A percentile compares a stretch with the other conserved stretches of the same genome.
Conservation (phyloP, 2,113 vertebrate species). For the Sinocyclocheilus anshuiensis region DNA sequence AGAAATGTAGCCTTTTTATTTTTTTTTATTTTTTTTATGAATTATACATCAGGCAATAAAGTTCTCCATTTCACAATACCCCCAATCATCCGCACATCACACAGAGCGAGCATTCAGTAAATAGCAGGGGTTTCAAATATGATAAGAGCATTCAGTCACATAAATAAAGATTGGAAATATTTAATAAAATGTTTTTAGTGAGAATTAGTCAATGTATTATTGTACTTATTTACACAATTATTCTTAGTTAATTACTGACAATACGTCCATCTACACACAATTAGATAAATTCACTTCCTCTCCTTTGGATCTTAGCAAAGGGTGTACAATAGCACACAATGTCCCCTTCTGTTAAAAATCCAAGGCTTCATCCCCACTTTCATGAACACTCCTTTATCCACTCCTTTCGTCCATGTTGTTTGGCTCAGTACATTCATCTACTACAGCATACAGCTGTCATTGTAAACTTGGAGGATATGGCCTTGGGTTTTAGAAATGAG, state of each 20-base stretch:
- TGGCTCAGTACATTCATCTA: background rate
- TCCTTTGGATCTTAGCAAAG: background rate
- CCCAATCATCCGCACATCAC: background rate
- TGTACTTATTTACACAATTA: background rate
- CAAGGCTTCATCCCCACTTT: background rate
- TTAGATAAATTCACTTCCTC: background rate
- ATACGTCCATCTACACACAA: background rate
- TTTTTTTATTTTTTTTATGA: background rate
- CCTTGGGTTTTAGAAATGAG: background rate
- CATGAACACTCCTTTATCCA: background rate
- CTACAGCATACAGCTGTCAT: background rate
- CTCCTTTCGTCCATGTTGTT: background rate
- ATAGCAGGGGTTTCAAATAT: background rate
- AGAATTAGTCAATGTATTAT: background rate
- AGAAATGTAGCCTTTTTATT: no score
- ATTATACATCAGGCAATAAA: background rate
- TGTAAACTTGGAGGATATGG: background rate
- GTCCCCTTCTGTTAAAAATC: background rate
- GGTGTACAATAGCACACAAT: background rate
- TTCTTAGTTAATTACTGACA: background rate
- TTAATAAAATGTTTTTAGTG: background rate
- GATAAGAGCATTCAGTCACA: background rate
- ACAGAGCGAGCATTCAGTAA: background rate
- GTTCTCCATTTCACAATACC: background rate
- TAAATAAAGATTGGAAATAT: background rate